A percentile compares a stretch with the other conserved stretches of the same genome.
phyloP scores from a whole-genome alignment of 2,797 vertebrate genomes.

The Tapirus indicus region DNA sequence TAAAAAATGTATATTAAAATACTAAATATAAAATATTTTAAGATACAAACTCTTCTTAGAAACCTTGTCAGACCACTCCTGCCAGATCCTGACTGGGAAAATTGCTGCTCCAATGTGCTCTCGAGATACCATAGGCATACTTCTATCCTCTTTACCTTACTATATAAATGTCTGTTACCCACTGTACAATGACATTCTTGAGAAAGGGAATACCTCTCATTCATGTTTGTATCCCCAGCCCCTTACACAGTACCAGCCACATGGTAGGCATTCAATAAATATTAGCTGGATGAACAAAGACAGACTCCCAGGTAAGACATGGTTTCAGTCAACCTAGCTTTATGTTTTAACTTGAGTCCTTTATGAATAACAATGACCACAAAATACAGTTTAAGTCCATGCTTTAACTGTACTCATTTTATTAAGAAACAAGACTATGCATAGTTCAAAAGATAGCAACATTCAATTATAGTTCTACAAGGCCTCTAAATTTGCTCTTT shows the following conservation, averaged over 20 bases:
- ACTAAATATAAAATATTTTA: neutral
- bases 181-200: neutral
- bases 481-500: neutral
- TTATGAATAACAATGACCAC: neutral
- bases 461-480: neutral
- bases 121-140: neutral
- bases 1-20: no score
- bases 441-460: neutral
- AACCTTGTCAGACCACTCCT: neutral
- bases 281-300: neutral
- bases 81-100: neutral
- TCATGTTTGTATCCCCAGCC: neutral
- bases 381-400: neutral
- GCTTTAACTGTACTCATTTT: neutral
- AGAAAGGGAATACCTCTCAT: neutral
- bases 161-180: neutral
- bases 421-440: neutral
- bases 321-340: neutral
- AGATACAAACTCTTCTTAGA: constrained; percentile 11
- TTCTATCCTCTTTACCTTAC: neutral
- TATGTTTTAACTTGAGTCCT: neutral
- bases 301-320: neutral
- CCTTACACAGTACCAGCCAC: neutral
- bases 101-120: neutral
- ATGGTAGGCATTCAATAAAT: neutral